Evolutionary conservation across 2,797 vertebrate species (phyloP).

Genomic region (Rhinogobio ventralis): DNA sequence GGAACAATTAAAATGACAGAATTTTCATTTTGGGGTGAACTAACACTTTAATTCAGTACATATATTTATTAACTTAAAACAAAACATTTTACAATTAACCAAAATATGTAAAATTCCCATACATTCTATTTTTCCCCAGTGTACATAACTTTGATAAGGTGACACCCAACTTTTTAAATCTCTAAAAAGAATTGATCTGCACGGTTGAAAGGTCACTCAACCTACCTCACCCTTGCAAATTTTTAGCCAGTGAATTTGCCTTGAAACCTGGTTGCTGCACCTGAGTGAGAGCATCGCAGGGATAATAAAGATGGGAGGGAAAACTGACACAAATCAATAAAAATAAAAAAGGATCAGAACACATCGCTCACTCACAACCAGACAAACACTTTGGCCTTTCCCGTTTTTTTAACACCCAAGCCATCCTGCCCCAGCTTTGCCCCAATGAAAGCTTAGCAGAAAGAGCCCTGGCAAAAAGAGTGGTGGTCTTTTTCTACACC

Average conservation of each 20-base stretch:
- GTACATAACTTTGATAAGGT: neutral
- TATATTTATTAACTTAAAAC: neutral
- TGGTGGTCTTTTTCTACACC: slow-evolving; percentile 24
- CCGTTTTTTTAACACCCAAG: neutral
- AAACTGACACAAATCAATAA: neutral
- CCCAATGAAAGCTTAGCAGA: slow-evolving; percentile 36
- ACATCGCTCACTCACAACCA: slow-evolving; percentile 15
- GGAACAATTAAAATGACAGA: too few species aligned
- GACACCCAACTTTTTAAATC: neutral
- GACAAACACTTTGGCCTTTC: neutral
- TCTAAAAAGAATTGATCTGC: neutral
- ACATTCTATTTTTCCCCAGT: too few species aligned
- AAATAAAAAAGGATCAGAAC: neutral
- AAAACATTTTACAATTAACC: neutral
- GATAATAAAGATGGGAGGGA: slow-evolving; percentile 16
- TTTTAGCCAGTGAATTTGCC: slow-evolving; percentile 18
- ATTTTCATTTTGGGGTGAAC: too few species aligned
- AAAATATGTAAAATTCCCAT: neutral
- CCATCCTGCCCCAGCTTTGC: slow-evolving; percentile 44
- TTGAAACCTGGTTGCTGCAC: slow-evolving; percentile 20
- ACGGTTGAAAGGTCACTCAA: neutral
- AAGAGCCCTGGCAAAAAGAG: slow-evolving; percentile 42
- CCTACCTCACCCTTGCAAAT: slow-evolving; percentile 43
- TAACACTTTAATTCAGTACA: too few species aligned
- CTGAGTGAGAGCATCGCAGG: neutral